Base-by-base conservation (phyloP, 2,888 invertebrate species). In the Norana najaformis region DNA sequence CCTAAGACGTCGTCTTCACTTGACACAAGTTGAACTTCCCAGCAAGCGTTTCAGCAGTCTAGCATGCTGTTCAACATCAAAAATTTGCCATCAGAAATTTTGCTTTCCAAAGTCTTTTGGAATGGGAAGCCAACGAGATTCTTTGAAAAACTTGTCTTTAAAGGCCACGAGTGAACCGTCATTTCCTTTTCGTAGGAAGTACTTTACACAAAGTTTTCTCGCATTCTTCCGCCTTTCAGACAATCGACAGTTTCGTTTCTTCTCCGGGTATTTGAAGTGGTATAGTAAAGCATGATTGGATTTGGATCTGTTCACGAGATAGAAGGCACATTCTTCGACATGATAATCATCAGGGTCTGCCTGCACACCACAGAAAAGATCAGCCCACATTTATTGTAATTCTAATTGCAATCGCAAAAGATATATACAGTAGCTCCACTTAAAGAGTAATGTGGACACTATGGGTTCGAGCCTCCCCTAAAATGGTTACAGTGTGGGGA, bases 131-230 rank as follows among this genome's bases (percentile, higher is more conserved):
- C 85, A 85, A 37, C 37, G 85, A 85, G 85, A 85, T 85, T 85
- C 36, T 23, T 36, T 85, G 23, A 85, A 85, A 35, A 37, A 85
- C 18, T 36, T 85, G 35, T 14, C 37, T 16, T 37, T 85, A 36
- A 37, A 20, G 35, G 16, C 36, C 8, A 14, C 35, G 11, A 85
- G 85, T 85, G 37, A 36, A 37, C 11, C 13, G 35, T 23, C 85
- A 36, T 85, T 36, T 35, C 85, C 85, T 85, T 85, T 85, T n/a
- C 85, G 16, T 36, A 85, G 85, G 85, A 35, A 85, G 85, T 36
- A 85, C 34, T 85, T 85, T 5, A 36, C 85, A n/a, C 85, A 85
- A 30, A 16, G 1, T 5, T 18, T 85, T 3, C 6, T 85, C 0
- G 0, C 1, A 35, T 2, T 14, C 20, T 8, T 37, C 37, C 85